Conservation (phyloP, 2,113 vertebrate genomes). For the Tachycineta bicolor region DNA sequence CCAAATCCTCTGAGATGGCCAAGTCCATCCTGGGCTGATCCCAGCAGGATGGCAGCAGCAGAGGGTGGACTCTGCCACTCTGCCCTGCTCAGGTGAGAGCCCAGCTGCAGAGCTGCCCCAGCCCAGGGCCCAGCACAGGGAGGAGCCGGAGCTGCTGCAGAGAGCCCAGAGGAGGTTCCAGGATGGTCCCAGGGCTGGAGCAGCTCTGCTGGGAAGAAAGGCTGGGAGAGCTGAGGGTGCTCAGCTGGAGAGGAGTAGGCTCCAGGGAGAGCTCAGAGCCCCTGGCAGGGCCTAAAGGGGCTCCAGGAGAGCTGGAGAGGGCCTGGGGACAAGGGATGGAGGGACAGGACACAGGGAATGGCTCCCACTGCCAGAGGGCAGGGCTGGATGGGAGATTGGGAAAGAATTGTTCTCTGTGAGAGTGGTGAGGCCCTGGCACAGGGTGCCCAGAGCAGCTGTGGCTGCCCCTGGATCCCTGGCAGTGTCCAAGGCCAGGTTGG, state of each 20-base stretch:
- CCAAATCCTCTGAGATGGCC: background rate
- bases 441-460: background rate
- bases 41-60: background rate
- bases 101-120: background rate
- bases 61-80: background rate
- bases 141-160: background rate
- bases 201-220: background rate
- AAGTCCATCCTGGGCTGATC: no score
- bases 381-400: accelerated
- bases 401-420: accelerated
- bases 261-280: background rate
- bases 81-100: background rate
- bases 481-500: background rate
- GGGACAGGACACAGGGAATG: background rate
- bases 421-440: background rate
- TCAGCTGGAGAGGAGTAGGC: background rate
- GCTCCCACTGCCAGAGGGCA: background rate
- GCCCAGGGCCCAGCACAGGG: background rate
- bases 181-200: background rate
- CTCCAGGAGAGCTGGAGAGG: background rate
- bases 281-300: background rate
- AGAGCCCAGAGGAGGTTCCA: background rate
- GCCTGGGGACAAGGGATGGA: background rate
- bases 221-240: background rate
- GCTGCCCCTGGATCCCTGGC: background rate